Evolutionary conservation across 2,888 invertebrate species (phyloP).

Genomic region (Melanostoma scalare): DNA sequence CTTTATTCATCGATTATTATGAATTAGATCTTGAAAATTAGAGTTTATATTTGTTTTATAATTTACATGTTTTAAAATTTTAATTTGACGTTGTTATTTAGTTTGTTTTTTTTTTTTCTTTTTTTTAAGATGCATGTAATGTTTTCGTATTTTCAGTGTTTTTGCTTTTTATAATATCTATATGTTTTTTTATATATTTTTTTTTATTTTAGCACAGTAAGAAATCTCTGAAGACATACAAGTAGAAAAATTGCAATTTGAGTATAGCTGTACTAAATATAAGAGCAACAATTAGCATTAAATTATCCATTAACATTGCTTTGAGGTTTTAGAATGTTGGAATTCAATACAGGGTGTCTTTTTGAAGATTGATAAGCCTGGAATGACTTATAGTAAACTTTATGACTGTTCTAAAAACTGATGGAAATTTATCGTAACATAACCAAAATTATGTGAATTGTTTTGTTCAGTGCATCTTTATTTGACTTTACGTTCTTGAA

Average conservation of each 20-base stretch:
- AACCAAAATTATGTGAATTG: too few species aligned
- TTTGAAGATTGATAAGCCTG: too few species aligned
- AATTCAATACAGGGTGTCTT: too few species aligned
- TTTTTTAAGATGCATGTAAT: slow-evolving; percentile 42
- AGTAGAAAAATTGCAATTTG: slow-evolving; percentile 23
- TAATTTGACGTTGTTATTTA: slow-evolving; percentile 75
- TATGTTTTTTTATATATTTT: slow-evolving; percentile 45
- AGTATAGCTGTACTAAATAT: slow-evolving; percentile 40
- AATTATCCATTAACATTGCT: too few species aligned
- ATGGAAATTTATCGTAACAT: too few species aligned
- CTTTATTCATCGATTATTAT: slow-evolving; percentile 52
- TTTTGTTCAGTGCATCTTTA: too few species aligned
- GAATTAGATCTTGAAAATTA: slow-evolving; percentile 74
- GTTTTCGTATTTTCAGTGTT: slow-evolving; percentile 18
- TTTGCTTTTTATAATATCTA: slow-evolving; percentile 74
- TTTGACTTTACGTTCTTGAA: too few species aligned
- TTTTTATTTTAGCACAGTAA: slow-evolving; percentile 72
- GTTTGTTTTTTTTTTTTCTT: slow-evolving; percentile 54
- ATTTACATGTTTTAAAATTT: slow-evolving; percentile 72
- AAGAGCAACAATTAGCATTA: background rate
- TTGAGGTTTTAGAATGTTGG: too few species aligned
- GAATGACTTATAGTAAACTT: too few species aligned
- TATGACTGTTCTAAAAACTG: too few species aligned
- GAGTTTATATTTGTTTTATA: slow-evolving; percentile 35
- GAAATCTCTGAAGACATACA: background rate